Percentiles rank a stretch among this genome's conserved stretches.
These are phyloP conservation scores for Conopomorpha cramerella DNA, from an alignment of 1,140 invertebrate genomes.

Conservation along the genomic window DNA sequence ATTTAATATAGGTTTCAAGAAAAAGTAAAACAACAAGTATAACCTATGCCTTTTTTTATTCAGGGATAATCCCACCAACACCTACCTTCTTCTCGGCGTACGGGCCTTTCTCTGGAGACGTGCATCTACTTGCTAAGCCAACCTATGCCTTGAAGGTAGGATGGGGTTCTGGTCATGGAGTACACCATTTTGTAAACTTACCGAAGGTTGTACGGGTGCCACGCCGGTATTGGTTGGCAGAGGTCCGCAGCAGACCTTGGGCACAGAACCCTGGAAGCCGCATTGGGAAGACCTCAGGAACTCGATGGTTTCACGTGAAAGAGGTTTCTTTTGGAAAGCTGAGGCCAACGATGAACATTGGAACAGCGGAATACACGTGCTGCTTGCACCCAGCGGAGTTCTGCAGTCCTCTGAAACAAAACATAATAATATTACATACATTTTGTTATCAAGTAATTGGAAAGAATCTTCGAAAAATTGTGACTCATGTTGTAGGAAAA, in stretches of 20 bases:
- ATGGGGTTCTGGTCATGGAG: slow-evolving; percentile 7
- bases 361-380: slow-evolving; percentile 32
- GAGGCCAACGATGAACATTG: slow-evolving; percentile 21
- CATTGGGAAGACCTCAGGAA: slow-evolving; percentile 36
- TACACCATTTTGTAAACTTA: no score
- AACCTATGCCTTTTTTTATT: no score
- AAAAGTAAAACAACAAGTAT: no score
- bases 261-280: slow-evolving; percentile 36
- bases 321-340: slow-evolving; percentile 27
- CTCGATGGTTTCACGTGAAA: slow-evolving; percentile 15
- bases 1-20: no score
- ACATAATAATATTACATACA: no score
- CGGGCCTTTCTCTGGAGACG: no score
- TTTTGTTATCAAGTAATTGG: no score
- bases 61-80: no score
- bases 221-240: slow-evolving; percentile 12
- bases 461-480: no score
- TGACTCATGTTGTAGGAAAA: no score
- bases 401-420: no score
- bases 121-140: slow-evolving; percentile 8
- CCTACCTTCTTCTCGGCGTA: no score
- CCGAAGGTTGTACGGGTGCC: slow-evolving; percentile 5
- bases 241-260: slow-evolving; percentile 46
- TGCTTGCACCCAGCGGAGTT: slow-evolving; percentile 24
- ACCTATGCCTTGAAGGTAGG: neutral